Conservation (phyloP, 2,113 vertebrate genomes). For the Zosterops hypoxanthus region DNA sequence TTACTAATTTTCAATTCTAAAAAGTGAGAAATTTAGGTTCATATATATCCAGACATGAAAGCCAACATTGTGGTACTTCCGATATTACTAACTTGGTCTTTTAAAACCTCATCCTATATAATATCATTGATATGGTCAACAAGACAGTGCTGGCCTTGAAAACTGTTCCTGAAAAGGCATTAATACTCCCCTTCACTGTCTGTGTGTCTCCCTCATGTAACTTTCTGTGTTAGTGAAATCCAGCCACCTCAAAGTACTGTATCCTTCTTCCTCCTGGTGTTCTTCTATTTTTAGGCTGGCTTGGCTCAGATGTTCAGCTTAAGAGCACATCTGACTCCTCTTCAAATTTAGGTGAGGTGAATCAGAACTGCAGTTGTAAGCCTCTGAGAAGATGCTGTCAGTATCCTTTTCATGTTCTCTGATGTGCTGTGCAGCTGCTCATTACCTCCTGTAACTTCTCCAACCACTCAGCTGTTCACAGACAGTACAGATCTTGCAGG, state of each 20-base stretch:
- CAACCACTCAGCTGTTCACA: background rate
- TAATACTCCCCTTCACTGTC: fast-evolving
- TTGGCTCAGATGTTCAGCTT: background rate
- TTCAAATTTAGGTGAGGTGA: background rate
- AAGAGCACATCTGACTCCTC: background rate
- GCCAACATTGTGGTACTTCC: background rate
- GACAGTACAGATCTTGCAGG: background rate
- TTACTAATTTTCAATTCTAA: background rate
- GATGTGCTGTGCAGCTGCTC: background rate
- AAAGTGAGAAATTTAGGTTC: background rate
- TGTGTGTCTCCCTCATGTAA: background rate
- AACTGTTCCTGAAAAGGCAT: background rate
- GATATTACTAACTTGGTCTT: background rate
- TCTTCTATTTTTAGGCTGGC: background rate
- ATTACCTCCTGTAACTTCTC: background rate
- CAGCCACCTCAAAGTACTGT: background rate
- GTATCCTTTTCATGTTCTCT: background rate
- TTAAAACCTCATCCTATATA: background rate
- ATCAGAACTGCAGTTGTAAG: background rate
- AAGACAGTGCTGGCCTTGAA: background rate
- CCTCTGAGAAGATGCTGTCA: background rate
- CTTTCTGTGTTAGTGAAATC: background rate
- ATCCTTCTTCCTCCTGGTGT: background rate
- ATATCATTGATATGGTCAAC: background rate
- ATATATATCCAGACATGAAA: background rate